Evolutionary conservation across 2,797 vertebrate genomes (phyloP), one percentile per base, ranked within the genome.

Genomic region (Xiphophorus birchmanni): DNA sequence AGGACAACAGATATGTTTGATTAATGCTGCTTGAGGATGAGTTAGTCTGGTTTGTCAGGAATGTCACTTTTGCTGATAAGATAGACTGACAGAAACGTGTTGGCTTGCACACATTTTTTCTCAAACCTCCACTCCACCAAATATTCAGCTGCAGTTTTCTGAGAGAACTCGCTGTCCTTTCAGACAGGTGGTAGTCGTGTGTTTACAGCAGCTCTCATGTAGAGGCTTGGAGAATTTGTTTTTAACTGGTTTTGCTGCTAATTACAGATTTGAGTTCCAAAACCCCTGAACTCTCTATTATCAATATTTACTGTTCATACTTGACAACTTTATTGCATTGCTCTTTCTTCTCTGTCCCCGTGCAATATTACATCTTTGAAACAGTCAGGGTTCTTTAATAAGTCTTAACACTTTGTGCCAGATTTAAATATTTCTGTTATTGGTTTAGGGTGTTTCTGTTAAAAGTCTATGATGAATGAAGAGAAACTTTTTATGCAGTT

Each of bases 11-110:
- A 87, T 23, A 35, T 69, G 21, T 87, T 83, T 77, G 72, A 83
- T 82, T 88, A 80, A 79, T 86, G 80, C 86, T 89, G 40, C 74
- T 82, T 83, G 81, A 77, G 79, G 86, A 82, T 77, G 76, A 82
- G 90, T 82, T 89, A 82, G 73, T 29, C 60, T 29, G 74, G 81
- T 78, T 74, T 89, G 85, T 88, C 90, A 86, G 83, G 40, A 44
- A 72, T 73, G 47, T 83, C 80, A 77, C 77, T 76, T 77, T 79
- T 11, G 48, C 83, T 72, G 81, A 60, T 77, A 86, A 67, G 76
- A 86, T 82, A 80, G 67, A 65, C 81, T 91, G 90, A 89, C 88
- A 88, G 78, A 75, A 17, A 13, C 13, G 48, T 52, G 78, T 79
- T 29, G 11, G 54, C 82, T 47, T 75, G 74, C 78, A 74, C 67